Base-by-base conservation (phyloP, 2,113 vertebrate species). In the Ptyas mucosa region DNA sequence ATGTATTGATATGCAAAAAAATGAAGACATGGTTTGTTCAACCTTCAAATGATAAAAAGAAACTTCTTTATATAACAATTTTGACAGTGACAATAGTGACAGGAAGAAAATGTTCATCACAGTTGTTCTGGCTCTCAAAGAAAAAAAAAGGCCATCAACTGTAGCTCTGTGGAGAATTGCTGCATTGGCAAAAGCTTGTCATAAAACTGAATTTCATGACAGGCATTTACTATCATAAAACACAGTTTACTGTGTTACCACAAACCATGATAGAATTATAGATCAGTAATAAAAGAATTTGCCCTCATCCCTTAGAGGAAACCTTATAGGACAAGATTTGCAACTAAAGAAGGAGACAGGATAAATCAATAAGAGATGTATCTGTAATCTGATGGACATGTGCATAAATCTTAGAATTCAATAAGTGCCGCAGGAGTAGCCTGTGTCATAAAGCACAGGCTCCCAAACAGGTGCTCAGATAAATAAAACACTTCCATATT, bases 221-320 rank as follows among this genome's bases (percentile, higher is more conserved):
- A 58, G 23, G 2, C 0, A 58, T 95, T 94, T 92, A 11, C 43
- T 18, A 4, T 85, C 7, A 54, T 10, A 21, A 75, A 93, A 15
- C 11, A 14, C 51, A 93, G 92, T 75, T 91, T 89, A 91, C 46
- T 91, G 6, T 87, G 34, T 39, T 87, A 81, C 43, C 18, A 24
- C 89, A 93, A 61, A 14, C 85, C 57, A 52, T 14, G 46, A 64
- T 93, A 11, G 18, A 92, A 55, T 90, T 96, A 9, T 39, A 90
- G 18, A 1, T 1, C 5, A 54, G 1, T 64, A 43, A 53, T 81
- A 75, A 75, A 92, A 93, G 58, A 26, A 58, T 29, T 3, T 61
- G 87, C 53, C 8, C 2, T 46, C 29, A 0, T 93, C 93, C 93
- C 61, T 87, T 75, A 51, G 39, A 91, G 89, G 3, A 20, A 91